These are phyloP conservation scores for Holacanthus passer DNA, from an alignment of 2,113 vertebrate genomes.

Conservation along the genomic window DNA sequence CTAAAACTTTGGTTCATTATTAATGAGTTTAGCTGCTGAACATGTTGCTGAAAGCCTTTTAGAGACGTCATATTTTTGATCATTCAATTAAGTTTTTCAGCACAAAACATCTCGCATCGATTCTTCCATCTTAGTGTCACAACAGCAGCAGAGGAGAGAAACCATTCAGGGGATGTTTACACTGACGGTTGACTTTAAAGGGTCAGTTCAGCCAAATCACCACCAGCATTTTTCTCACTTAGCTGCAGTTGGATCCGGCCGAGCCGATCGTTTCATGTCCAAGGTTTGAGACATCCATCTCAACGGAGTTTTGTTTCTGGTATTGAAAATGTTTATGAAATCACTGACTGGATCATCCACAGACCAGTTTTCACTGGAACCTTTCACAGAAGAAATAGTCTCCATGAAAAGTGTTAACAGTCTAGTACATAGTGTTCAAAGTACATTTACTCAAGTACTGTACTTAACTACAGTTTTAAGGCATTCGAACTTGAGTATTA, in stretches of 20 bases:
- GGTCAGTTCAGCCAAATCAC: neutral
- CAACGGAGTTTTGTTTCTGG: neutral
- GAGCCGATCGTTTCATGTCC: too few species aligned
- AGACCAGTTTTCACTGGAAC: neutral
- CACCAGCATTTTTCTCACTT: slow-evolving; percentile 1
- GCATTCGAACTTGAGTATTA: neutral
- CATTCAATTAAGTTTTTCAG: slow-evolving; percentile 23
- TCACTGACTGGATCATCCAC: neutral
- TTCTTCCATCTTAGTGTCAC: slow-evolving; percentile 14
- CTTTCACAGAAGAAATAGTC: neutral
- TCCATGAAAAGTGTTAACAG: neutral
- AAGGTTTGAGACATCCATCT: neutral
- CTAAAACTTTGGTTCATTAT: slow-evolving; percentile 25
- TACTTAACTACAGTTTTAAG: neutral
- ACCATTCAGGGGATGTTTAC: slow-evolving; percentile 21
- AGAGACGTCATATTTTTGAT: neutral
- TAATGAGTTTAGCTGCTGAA: slow-evolving; percentile 26
- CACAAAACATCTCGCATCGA: slow-evolving; percentile 23
- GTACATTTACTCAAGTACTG: neutral
- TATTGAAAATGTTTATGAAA: neutral
- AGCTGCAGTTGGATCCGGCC: neutral
- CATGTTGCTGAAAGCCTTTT: slow-evolving; percentile 39
- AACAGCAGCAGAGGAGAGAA: slow-evolving; percentile 8
- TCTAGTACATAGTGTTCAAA: neutral
- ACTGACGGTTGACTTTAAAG: slow-evolving; percentile 2